Percentiles rank a stretch among this genome's conserved stretches.
Conservation (phyloP, 2,797 vertebrate species). For the Octomys mimax region DNA sequence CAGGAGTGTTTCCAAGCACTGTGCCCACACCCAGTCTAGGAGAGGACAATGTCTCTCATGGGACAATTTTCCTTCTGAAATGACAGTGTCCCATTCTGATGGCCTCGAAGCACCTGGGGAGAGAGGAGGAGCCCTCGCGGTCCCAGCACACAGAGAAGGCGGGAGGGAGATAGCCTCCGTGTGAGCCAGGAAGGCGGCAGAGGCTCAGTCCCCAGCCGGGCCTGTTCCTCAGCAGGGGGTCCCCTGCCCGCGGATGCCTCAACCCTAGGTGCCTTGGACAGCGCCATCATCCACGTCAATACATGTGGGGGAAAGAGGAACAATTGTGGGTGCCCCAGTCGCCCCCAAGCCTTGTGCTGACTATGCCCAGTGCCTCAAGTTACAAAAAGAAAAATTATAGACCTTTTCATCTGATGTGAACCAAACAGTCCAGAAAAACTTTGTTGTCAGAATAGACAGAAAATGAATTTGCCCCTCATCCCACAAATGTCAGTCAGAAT, state of each 20-base stretch:
- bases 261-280: background rate
- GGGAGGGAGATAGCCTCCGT: accelerated
- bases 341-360: accelerated
- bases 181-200: too few species aligned
- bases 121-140: accelerated
- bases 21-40: background rate
- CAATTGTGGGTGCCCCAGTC: accelerated
- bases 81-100: accelerated
- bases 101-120: background rate
- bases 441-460: background rate
- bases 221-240: background rate
- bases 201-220: accelerated
- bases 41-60: accelerated
- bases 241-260: too few species aligned
- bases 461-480: accelerated
- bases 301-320: background rate
- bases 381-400: too few species aligned
- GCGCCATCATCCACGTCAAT: background rate
- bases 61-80: background rate
- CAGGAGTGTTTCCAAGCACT: background rate
- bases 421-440: background rate
- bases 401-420: background rate
- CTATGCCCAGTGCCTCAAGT: accelerated
- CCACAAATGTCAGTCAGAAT: accelerated
- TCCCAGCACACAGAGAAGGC: accelerated